Percentiles rank a stretch among this genome's conserved stretches.
Evolutionary conservation across 2,113 vertebrate species (phyloP).

Genomic region (Saguinus imperator): DNA sequence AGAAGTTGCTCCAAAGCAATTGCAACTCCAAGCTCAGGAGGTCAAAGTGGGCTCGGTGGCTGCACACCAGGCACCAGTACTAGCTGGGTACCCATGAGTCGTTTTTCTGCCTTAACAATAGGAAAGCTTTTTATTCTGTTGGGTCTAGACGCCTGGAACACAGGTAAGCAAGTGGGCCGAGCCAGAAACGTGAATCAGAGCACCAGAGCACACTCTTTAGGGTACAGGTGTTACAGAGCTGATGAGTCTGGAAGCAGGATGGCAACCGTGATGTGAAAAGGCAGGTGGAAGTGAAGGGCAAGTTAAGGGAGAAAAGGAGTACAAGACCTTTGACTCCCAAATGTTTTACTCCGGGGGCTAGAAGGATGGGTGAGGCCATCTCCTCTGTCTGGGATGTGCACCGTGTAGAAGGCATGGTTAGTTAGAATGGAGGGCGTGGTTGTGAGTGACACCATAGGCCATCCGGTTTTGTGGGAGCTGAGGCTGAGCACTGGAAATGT

Average conservation of each 20-base stretch:
- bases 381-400: accelerated
- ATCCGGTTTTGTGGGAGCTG: not conserved
- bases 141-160: not conserved
- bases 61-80: accelerated
- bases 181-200: not conserved
- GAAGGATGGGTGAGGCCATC: not conserved
- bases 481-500: not conserved
- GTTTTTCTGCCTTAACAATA: not conserved
- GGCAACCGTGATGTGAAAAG: not conserved
- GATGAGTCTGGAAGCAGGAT: not conserved
- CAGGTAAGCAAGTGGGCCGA: not conserved
- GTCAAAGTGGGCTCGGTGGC: not conserved
- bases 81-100: not conserved
- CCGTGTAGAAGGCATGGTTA: not conserved
- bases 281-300: not conserved
- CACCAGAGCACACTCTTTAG: not conserved
- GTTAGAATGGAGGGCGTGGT: not conserved
- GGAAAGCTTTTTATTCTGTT: not conserved
- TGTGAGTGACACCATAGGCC: not conserved
- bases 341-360: not conserved
- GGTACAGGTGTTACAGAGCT: not conserved
- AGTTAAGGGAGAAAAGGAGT: not conserved
- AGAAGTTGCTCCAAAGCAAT: not conserved
- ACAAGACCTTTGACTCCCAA: not conserved
- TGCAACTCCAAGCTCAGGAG: not conserved